Base-by-base conservation (phyloP, 23 tunicate species). In the Botrylloides violaceus region DNA sequence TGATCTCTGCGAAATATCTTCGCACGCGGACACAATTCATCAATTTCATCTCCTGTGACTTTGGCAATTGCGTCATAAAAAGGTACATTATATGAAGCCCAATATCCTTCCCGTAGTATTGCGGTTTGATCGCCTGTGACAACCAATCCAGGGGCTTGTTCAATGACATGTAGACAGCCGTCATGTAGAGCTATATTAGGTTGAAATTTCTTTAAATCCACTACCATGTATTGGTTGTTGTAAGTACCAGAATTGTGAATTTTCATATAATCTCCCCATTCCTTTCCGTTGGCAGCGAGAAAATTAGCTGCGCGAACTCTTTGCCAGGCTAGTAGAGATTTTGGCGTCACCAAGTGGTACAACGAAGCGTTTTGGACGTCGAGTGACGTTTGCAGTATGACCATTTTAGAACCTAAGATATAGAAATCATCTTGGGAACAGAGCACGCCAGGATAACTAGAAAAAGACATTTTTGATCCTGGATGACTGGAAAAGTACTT, bases 1-100 rank as follows among this genome's bases (percentile, higher is more conserved):
- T 30, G 36, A 65, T 65, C 72, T 7, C 72, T 53, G 29, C 72
- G 72, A 28, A 65, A 65, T 21, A 65, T 65, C 31, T 65, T 65
- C 6, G 72, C 72, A 6, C 72, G 9, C n/a, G 72, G 72, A 31
- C 57, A 53, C 7, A 65, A 32, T 22, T 65, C 72, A 32, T 65
- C n/a, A 25, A 57, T 28, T 20, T 25, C 19, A 15, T 31, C 58
- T 7, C 72, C 72, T 6, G 55, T 25, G 18, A 65, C 20, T 9
- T 65, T 31, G 72, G 29, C 29, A 30, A 65, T 65, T 6, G n/a
- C 9, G 5, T 24, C n/a, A 32, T 65, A 65, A 28, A 65, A 47
- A 18, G 55, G 55, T 47, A 47, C 55, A 18, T 47, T 47, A 47
- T 47, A 47, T 12, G 55, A 47, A 18, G 55, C 55, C 55, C 55